Evolutionary conservation across 2,113 vertebrate species (phyloP), one percentile per base, ranked within the genome.

Genomic region (Cairina moschata): DNA sequence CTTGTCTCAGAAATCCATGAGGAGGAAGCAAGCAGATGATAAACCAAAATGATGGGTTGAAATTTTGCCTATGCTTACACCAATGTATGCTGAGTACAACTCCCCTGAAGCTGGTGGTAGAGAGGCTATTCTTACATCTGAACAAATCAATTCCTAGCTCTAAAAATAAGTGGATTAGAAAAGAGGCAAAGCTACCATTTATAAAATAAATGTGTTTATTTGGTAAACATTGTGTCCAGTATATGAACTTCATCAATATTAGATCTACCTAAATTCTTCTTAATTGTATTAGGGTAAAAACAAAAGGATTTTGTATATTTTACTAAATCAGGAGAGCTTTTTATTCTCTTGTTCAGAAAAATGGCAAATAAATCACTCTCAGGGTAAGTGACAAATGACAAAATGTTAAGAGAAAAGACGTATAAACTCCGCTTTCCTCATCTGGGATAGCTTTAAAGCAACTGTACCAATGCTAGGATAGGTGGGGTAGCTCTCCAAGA

Each of bases 251-350:
- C 66, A 81, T 67, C 3, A 2, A 80, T 92, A 83, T 13, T 13
- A 60, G 13, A 6, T 82, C 72, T 85, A 63, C 48, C 31, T 72
- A 56, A 83, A 82, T 74, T 91, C 21, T 80, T 95, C 50, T 83
- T 59, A 63, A 81, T 68, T 36, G n/a, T 63, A 36, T 60, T 42
- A 29, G 11, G 7, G 9, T 28, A 83, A 38, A 93, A 13, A 13
- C n/a, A 91, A 87, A 93, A 91, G 25, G 32, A 55, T 91, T 93
- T 93, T 88, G 54, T 67, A 76, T 85, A 32, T 91, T 94, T 69
- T 68, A 84, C 55, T 73, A 75, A 48, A 81, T 56, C 11, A 9
- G n/a, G 62, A 72, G 25, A 86, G 29, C 28, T 54, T 79, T 86
- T 65, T 29, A 31, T 84, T 92, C 32, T 48, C 21, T 82, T 75